Conservation (phyloP, 2,797 vertebrate species). For the Notolabrus celidotus region DNA sequence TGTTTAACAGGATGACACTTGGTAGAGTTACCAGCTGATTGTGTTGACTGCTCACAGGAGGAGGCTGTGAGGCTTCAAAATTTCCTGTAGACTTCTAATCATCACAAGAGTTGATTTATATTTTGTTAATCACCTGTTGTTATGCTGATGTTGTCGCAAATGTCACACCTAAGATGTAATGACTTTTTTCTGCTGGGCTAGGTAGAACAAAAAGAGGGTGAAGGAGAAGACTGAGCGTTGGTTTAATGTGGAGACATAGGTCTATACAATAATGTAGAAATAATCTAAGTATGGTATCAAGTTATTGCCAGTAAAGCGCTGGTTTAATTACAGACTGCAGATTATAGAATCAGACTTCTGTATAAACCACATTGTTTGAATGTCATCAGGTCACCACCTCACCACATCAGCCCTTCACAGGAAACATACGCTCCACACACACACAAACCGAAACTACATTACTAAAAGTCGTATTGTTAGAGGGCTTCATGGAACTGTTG, state of each 20-base stretch:
- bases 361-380: conserved; percentile 41
- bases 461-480: conserved; percentile 55
- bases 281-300: too few relatives aligned
- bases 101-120: not conserved
- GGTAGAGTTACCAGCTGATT: not conserved
- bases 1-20: not conserved
- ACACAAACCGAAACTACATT: conserved; percentile 55
- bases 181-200: conserved; percentile 1
- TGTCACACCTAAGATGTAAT: too few relatives aligned
- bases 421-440: conserved; percentile 57
- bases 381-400: conserved; percentile 44
- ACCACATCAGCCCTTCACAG: conserved; percentile 58
- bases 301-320: not conserved
- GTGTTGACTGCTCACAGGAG: not conserved
- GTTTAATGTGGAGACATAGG: too few relatives aligned
- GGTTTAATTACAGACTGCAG: not conserved
- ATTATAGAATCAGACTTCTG: not conserved
- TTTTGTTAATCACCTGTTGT: not conserved
- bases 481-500: conserved; percentile 67
- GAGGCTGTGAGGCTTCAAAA: not conserved
- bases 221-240: too few relatives aligned
- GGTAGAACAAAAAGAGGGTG: not conserved
- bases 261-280: too few relatives aligned
- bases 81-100: conserved; percentile 1
- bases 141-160: not conserved